Evolutionary conservation across 2,888 invertebrate species (phyloP).

Genomic region (Hypomecis punctinalis): DNA sequence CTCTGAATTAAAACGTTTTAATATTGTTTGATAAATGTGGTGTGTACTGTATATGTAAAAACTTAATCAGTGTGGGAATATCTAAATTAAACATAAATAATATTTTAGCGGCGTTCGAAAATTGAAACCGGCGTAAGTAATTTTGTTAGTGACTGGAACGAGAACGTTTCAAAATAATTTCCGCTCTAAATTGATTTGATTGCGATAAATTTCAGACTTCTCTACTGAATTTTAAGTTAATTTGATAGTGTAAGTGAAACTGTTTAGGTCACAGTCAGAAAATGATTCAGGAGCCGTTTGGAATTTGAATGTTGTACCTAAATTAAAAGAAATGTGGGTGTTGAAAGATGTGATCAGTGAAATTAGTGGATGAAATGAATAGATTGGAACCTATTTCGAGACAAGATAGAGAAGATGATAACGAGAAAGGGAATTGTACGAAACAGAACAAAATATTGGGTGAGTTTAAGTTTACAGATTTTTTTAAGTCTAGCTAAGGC

Average conservation of each 20-base stretch:
- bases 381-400: constrained; percentile 67
- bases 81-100: neutral
- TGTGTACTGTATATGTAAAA: neutral
- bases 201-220: too few species aligned
- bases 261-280: neutral
- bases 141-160: too few species aligned
- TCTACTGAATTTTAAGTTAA: too few species aligned
- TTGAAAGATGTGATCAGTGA: constrained; percentile 10
- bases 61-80: neutral
- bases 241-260: too few species aligned
- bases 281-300: neutral
- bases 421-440: constrained; percentile 71
- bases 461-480: constrained; percentile 49
- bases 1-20: neutral
- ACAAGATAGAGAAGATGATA: constrained; percentile 67
- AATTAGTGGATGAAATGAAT: constrained; percentile 66
- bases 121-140: too few species aligned
- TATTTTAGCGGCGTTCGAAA: neutral
- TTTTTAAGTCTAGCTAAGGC: too few species aligned
- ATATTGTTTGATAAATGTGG: neutral
- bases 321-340: constrained; percentile 31
- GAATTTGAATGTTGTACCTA: neutral
- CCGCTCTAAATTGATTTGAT: too few species aligned
- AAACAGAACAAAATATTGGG: constrained; percentile 76
- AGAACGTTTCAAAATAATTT: too few species aligned